Evolutionary conservation across 2,113 vertebrate genomes (phyloP).

Genomic region (Psettodes erumei): DNA sequence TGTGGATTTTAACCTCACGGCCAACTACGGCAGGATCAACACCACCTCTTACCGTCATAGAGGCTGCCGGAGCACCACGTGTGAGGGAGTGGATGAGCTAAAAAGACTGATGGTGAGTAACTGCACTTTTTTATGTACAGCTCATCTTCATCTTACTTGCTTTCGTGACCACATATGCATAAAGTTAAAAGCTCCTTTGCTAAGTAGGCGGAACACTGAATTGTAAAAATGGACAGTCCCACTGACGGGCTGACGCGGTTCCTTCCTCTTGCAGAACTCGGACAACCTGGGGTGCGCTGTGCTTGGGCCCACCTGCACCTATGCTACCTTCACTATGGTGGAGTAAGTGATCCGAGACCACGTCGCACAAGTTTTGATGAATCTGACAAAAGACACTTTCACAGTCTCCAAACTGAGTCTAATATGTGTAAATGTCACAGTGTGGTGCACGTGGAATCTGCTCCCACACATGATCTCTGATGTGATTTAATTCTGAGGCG

Average conservation of each 20-base stretch:
- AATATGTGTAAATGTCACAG: background rate
- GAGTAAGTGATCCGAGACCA: constrained; percentile 86
- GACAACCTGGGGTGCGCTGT: constrained; percentile 85
- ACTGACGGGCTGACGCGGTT: too few relatives aligned
- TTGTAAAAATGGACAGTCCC: too few relatives aligned
- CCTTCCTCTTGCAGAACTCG: constrained; percentile 69
- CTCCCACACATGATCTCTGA: background rate
- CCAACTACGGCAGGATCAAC: constrained; percentile 78
- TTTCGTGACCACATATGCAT: background rate
- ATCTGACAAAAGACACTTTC: background rate
- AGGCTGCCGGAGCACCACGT: constrained; percentile 87
- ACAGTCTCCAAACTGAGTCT: background rate
- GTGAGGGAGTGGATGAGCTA: constrained; percentile 89
- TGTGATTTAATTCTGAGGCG: too few relatives aligned
- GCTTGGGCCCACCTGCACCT: constrained; percentile 91
- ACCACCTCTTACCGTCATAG: constrained; percentile 77
- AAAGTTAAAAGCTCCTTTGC: too few relatives aligned
- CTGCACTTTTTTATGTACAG: background rate
- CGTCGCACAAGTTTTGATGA: background rate
- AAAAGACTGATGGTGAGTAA: constrained; percentile 85
- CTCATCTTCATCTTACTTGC: too few relatives aligned
- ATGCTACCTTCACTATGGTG: constrained; percentile 88
- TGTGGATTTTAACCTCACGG: constrained; percentile 69
- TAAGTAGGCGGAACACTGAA: too few relatives aligned
- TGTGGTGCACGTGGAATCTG: background rate